These are phyloP conservation scores for Menidia beryllina DNA, from an alignment of 2,113 vertebrate genomes.

Conservation along the genomic window DNA sequence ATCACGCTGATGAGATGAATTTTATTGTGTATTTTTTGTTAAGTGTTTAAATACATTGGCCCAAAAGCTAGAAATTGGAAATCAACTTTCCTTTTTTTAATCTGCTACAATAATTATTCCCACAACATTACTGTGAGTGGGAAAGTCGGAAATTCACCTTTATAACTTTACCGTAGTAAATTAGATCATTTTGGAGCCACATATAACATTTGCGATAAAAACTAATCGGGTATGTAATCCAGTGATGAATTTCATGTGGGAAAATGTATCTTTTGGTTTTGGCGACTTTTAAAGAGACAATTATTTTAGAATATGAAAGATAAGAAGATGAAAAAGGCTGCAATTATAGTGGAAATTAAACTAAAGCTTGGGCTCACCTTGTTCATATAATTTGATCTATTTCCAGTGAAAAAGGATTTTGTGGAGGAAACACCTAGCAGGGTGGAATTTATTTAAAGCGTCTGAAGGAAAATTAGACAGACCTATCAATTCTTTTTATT, in stretches of 20 bases:
- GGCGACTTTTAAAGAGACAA: conserved; percentile 48
- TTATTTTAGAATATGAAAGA: conserved; percentile 51
- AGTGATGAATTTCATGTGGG: conserved; percentile 39
- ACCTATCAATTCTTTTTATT: conserved; percentile 18
- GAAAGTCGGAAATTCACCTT: conserved; percentile 46
- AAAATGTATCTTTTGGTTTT: conserved; percentile 36
- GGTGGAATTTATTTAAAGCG: conserved; percentile 29
- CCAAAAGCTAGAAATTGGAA: background rate
- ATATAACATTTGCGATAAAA: conserved; percentile 41
- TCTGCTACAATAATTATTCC: conserved; percentile 9
- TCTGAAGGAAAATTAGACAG: conserved; percentile 1
- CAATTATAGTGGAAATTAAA: conserved; percentile 58
- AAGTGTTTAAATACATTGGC: conserved; percentile 5
- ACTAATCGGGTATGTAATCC: conserved; percentile 51
- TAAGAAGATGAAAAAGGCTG: conserved; percentile 33
- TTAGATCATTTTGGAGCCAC: conserved; percentile 30
- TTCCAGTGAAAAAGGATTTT: conserved; percentile 45
- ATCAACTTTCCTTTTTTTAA: background rate
- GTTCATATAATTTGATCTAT: conserved; percentile 43
- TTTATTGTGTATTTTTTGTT: conserved; percentile 9
- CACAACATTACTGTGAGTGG: conserved; percentile 8
- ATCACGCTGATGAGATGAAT: background rate
- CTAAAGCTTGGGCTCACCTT: conserved; percentile 41
- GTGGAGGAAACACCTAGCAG: conserved; percentile 21
- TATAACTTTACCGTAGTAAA: conserved; percentile 46